A percentile compares a stretch with the other conserved stretches of the same genome.
Conservation (phyloP, 1,140 invertebrate genomes). For the Phthorimaea operculella region DNA sequence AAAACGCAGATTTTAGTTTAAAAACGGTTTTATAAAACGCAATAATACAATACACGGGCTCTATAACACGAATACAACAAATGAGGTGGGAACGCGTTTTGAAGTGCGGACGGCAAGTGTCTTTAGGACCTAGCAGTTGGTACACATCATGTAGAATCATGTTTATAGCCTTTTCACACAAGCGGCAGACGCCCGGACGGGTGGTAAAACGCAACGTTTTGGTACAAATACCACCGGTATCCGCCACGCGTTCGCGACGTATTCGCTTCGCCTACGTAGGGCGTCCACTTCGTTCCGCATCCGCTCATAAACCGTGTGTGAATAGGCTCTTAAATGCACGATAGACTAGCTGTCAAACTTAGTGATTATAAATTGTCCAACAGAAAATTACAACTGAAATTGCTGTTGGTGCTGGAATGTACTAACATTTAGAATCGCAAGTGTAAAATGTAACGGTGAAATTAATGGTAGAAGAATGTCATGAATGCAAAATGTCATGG, state of each 20-base stretch:
- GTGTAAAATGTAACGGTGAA: not conserved
- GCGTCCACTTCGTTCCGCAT: too few species aligned
- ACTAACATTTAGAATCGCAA: not conserved
- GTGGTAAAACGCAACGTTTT: too few species aligned
- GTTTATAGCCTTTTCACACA: too few species aligned
- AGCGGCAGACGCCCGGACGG: too few species aligned
- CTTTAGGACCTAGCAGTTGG: conserved; percentile 21
- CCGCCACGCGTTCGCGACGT: too few species aligned
- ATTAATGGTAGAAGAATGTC: too few species aligned
- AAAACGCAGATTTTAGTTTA: not conserved
- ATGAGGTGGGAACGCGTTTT: conserved; percentile 49
- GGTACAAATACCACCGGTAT: too few species aligned
- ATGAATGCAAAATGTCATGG: too few species aligned
- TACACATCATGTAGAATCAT: not conserved
- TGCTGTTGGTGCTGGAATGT: too few species aligned
- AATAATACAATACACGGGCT: conserved; percentile 56
- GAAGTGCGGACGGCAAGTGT: conserved; percentile 50
- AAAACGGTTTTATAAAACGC: conserved; percentile 62
- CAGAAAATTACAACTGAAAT: too few species aligned
- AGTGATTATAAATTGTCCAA: not conserved
- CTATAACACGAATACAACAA: conserved; percentile 46
- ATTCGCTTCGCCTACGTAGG: too few species aligned
- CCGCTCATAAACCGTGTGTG: too few species aligned
- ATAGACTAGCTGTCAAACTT: not conserved
- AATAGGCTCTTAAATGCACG: not conserved